These are phyloP conservation scores for Plecotus auritus DNA, from an alignment of 2,113 vertebrate species.

Conservation along the genomic window DNA sequence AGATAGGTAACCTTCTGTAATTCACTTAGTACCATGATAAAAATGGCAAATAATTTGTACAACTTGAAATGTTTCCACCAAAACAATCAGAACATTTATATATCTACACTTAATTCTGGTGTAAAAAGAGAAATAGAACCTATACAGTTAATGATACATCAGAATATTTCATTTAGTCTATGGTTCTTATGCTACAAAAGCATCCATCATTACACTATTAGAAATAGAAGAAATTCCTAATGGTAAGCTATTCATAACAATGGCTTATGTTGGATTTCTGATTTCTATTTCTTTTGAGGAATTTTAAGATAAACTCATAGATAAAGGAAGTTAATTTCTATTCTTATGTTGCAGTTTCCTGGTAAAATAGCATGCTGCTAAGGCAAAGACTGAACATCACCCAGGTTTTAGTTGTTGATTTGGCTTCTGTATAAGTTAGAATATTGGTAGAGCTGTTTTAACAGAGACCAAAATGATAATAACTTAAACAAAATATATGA, in stretches of 20 bases:
- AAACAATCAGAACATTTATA: neutral
- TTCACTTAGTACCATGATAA: neutral
- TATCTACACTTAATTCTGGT: neutral
- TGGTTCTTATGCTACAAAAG: neutral
- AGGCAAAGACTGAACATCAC: neutral
- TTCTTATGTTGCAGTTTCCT: neutral
- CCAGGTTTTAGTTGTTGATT: neutral
- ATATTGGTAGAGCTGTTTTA: neutral
- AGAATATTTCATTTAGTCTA: neutral
- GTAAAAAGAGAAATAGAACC: neutral
- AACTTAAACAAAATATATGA: neutral
- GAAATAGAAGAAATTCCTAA: neutral
- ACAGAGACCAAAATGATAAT: neutral
- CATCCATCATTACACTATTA: neutral
- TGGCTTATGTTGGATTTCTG: neutral
- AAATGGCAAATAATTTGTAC: neutral
- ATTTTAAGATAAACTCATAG: conserved; percentile 25
- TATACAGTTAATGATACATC: neutral
- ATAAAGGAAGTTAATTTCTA: neutral
- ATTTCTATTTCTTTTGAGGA: neutral
- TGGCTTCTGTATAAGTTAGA: neutral
- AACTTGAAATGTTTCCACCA: neutral
- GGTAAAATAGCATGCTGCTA: neutral
- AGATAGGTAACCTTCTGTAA: neutral
- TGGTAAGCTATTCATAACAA: neutral